Base-by-base conservation (phyloP, 2,888 invertebrate species). In the Junonia oenone region DNA sequence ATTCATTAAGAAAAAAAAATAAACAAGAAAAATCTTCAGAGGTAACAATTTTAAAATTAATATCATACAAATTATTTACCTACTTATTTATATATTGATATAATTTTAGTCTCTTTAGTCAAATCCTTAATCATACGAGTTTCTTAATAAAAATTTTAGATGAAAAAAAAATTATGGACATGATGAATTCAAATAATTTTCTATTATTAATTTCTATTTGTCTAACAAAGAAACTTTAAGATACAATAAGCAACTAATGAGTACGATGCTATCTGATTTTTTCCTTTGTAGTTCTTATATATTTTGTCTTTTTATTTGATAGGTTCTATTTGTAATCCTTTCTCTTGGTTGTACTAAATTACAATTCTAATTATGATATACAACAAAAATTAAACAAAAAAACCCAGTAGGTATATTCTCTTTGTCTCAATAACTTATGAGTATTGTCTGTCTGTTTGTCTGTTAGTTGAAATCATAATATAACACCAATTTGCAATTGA, bases 21-120 rank as follows among this genome's bases (percentile, higher is more conserved):
- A 59, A 22, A 57, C 63, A 63, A 55, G 63, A 58, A 58, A 62
- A 64, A 59, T 43, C 45, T 47, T 52, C 54, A 47, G 51, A 51
- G 49, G 55, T 56, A 54, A 71, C 66, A 67, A 64, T 66, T 66
- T 63, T 64, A 63, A 65, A 65, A 63, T 54, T 61, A 63, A 55
- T 58, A 61, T 62, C 58, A 55, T 63, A 56, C 62, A 57, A 51
- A 57, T 56, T 57, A 57, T 55, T 55, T 51, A 45, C 48, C 59
- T 56, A 56, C 54, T 51, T 59, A 56, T 33, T 31, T 33, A 49
- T 54, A 58, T 56, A 45, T 51, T 48, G 57, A 65, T 55, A 61
- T 47, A 51, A 49, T 60, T 59, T 64, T 59, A 65, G 61, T 65
- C 64, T 65, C 61, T 57, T 58, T 62, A 62, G 55, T 61, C 64